Evolutionary conservation across 2,888 invertebrate genomes (phyloP).

Genomic region (Cosmopolites sordidus): DNA sequence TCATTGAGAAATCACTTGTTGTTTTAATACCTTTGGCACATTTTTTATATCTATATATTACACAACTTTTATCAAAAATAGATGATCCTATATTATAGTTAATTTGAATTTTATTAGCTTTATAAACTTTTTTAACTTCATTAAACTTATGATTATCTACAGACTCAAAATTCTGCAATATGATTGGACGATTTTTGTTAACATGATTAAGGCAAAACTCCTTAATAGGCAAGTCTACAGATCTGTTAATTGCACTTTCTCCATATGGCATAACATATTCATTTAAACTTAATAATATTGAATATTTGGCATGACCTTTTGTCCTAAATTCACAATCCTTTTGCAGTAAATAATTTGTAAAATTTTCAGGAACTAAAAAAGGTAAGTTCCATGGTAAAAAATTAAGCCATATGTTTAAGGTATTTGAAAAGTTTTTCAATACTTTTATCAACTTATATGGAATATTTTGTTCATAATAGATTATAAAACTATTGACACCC

Average conservation of each 20-base stretch:
- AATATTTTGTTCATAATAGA: conserved; percentile 56
- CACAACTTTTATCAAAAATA: conserved; percentile 34
- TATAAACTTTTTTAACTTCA: conserved; percentile 37
- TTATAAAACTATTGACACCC: conserved; percentile 62
- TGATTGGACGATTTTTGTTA: conserved; percentile 38
- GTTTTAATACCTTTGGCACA: conserved; percentile 37
- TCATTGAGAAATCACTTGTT: conserved; percentile 38
- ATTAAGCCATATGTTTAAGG: conserved; percentile 49
- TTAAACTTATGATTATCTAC: conserved; percentile 37
- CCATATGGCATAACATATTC: conserved; percentile 62
- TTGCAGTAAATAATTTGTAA: conserved; percentile 53
- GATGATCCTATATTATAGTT: conserved; percentile 29
- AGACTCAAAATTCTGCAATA: conserved; percentile 41
- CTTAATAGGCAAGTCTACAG: conserved; percentile 40
- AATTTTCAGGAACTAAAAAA: conserved; percentile 39
- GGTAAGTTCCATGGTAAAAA: conserved; percentile 67
- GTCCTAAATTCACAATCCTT: conserved; percentile 64
- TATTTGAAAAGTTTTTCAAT: conserved; percentile 45
- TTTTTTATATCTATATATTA: conserved; percentile 42
- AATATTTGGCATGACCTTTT: conserved; percentile 51
- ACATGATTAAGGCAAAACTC: conserved; percentile 42
- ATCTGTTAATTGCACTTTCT: conserved; percentile 50
- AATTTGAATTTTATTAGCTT: conserved; percentile 25
- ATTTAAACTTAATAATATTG: conserved; percentile 58
- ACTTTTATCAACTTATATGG: conserved; percentile 47